Conservation (phyloP, 1,140 invertebrate genomes). For the Dendrolimus kikuchii region DNA sequence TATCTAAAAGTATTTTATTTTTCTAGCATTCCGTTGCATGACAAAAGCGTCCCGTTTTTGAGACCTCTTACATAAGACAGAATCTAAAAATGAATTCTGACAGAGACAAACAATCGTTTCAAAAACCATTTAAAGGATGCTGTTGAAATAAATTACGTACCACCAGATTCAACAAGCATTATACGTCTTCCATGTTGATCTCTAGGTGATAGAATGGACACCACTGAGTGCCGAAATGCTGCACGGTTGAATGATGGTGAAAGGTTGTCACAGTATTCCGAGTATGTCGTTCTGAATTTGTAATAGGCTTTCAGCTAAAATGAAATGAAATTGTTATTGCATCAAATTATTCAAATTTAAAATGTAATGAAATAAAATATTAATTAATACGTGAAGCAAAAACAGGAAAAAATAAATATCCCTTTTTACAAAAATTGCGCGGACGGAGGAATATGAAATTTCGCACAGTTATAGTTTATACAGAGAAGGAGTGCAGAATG, state of each 20-base stretch:
- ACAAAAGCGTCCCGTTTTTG: too few relatives aligned
- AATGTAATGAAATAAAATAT: too few relatives aligned
- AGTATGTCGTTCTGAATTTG: conserved; percentile 80
- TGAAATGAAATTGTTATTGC: conserved; percentile 3
- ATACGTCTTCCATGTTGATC: conserved; percentile 83
- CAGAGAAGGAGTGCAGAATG: too few relatives aligned
- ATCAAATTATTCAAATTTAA: not conserved
- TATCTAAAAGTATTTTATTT: too few relatives aligned
- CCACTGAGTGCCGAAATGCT: conserved; percentile 82
- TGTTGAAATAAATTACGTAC: conserved; percentile 55
- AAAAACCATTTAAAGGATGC: not conserved
- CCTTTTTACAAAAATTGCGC: too few relatives aligned
- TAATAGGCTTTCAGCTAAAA: conserved; percentile 84
- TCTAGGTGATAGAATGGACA: conserved; percentile 81
- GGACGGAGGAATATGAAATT: too few relatives aligned
- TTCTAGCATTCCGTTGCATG: too few relatives aligned
- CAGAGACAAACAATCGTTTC: not conserved
- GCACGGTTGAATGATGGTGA: conserved; percentile 78
- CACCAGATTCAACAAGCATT: conserved; percentile 83
- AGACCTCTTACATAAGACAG: too few relatives aligned
- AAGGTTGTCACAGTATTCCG: conserved; percentile 77
- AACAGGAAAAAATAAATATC: too few relatives aligned
- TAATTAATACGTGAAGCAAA: too few relatives aligned
- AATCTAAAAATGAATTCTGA: not conserved
- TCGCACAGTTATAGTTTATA: too few relatives aligned